Conservation (phyloP, 2,888 invertebrate species). For the Synanthedon myopaeformis region DNA sequence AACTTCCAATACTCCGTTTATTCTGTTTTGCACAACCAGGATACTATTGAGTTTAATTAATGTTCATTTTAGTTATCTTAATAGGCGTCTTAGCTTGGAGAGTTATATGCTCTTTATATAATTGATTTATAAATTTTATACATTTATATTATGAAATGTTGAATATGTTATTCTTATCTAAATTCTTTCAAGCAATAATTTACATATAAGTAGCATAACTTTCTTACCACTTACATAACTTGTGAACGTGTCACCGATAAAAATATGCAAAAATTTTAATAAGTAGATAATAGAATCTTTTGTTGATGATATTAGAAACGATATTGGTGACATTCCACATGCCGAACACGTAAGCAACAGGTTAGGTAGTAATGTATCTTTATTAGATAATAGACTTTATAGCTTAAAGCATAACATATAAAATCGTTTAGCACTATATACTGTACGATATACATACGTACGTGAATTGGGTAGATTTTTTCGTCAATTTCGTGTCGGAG, state of each 20-base stretch:
- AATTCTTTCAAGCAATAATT: not conserved
- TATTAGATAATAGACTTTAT: not conserved
- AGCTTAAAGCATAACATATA: not conserved
- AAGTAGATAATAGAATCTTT: constrained; percentile 22
- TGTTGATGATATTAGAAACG: constrained; percentile 28
- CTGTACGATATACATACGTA: not conserved
- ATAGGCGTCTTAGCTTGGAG: too few relatives aligned
- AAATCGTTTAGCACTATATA: not conserved
- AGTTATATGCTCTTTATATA: too few relatives aligned
- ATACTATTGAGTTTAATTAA: too few relatives aligned
- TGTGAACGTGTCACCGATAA: constrained; percentile 11
- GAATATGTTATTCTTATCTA: not conserved
- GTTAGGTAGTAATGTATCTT: constrained; percentile 11
- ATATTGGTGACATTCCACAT: constrained; percentile 20
- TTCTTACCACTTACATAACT: constrained; percentile 7
- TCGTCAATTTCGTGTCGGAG: constrained; percentile 20
- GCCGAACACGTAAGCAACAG: constrained; percentile 25
- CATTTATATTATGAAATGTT: not conserved
- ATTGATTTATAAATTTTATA: too few relatives aligned
- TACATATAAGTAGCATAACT: constrained; percentile 2
- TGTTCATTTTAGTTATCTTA: too few relatives aligned
- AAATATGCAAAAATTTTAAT: constrained; percentile 29
- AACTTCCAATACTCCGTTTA: too few relatives aligned
- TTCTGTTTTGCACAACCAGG: too few relatives aligned
- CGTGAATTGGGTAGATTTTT: constrained; percentile 11